Conservation (phyloP, 2,113 vertebrate species). For the Cyanistes caeruleus region DNA sequence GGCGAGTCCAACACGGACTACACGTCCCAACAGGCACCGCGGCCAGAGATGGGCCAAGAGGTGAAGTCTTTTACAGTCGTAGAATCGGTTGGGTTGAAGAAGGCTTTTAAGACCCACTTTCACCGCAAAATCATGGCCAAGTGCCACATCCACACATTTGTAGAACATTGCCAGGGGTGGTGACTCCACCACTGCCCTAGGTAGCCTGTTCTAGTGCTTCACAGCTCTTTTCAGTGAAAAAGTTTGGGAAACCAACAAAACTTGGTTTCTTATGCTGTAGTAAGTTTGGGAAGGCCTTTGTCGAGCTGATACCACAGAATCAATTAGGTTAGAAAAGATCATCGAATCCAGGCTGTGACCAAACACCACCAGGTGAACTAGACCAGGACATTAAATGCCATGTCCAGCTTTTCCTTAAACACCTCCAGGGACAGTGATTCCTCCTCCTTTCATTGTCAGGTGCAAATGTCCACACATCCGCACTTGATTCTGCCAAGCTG, state of each 20-base stretch:
- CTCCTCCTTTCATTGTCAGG: background rate
- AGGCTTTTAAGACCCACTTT: fast-evolving
- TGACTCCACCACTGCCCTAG: no score
- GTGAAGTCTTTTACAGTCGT: fast-evolving
- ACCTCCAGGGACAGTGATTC: background rate
- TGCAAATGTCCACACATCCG: no score
- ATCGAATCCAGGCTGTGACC: background rate
- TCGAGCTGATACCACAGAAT: background rate
- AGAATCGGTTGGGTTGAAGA: fast-evolving
- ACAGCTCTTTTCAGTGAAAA: background rate
- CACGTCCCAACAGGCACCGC: background rate
- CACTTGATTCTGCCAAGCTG: background rate
- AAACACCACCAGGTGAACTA: background rate
- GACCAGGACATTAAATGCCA: background rate
- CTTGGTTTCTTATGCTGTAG: fast-evolving
- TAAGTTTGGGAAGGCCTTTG: background rate
- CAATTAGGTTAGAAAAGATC: background rate
- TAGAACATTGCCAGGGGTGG: no score
- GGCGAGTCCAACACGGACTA: fast-evolving
- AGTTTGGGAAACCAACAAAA: fast-evolving
- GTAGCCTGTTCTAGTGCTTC: background rate
- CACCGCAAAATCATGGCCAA: fast-evolving
- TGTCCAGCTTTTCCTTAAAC: background rate
- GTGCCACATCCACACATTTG: fast-evolving
- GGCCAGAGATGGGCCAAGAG: fast-evolving